Percentiles rank a stretch among this genome's conserved stretches.
Evolutionary conservation across 1,140 invertebrate species (phyloP).

Genomic region (Nymphalis io): DNA sequence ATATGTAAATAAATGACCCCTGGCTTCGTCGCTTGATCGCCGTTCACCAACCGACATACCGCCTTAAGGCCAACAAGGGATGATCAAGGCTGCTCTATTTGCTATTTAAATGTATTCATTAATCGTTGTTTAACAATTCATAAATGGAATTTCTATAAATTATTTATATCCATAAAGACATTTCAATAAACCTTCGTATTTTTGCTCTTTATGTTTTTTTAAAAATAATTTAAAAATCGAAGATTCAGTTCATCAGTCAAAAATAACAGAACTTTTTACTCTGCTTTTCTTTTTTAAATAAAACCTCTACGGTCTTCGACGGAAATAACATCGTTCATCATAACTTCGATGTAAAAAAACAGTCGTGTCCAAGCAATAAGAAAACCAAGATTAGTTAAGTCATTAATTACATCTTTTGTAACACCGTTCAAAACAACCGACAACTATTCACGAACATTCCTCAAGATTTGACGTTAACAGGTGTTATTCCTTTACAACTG

Average conservation of each 20-base stretch:
- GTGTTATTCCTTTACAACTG: slow-evolving; percentile 47
- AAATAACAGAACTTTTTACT: too few relatives aligned
- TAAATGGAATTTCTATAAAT: background rate
- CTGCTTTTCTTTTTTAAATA: too few relatives aligned
- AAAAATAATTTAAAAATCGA: too few relatives aligned
- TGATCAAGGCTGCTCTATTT: slow-evolving; percentile 40
- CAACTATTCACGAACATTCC: slow-evolving; percentile 26
- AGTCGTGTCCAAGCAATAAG: background rate
- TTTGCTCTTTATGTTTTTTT: too few relatives aligned
- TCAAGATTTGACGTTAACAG: slow-evolving; percentile 38
- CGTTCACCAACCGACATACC: slow-evolving; percentile 30
- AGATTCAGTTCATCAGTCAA: too few relatives aligned
- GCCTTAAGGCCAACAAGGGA: slow-evolving; percentile 39
- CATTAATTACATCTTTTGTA: slow-evolving; percentile 27
- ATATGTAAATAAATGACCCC: slow-evolving; percentile 25
- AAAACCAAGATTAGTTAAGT: slow-evolving; percentile 5
- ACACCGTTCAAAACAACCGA: slow-evolving; percentile 20
- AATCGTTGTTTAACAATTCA: slow-evolving; percentile 3
- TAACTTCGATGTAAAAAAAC: background rate
- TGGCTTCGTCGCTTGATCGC: slow-evolving; percentile 26
- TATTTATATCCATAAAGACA: background rate
- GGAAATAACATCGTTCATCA: background rate
- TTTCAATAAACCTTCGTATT: too few relatives aligned
- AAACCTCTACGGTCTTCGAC: too few relatives aligned
- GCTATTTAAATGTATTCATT: slow-evolving; percentile 23